Conservation (phyloP, 64 coral and sea anemone genomes). For the Astreopora myriophthalma region DNA sequence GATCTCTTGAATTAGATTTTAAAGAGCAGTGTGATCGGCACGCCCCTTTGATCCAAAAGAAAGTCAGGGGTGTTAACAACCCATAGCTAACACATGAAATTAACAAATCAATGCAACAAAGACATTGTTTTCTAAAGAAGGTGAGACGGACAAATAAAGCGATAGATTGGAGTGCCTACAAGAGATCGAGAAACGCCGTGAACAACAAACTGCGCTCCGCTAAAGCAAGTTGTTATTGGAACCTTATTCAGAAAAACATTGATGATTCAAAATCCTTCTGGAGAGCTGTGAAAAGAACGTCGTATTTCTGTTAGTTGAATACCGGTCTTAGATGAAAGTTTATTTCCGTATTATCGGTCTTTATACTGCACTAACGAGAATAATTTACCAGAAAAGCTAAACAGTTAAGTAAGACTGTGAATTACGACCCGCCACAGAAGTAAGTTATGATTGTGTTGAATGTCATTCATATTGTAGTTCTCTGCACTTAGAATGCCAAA, state of each 20-base stretch:
- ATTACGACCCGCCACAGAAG: too few species aligned
- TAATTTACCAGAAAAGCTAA: too few species aligned
- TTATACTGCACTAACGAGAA: too few species aligned
- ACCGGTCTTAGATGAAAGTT: too few species aligned
- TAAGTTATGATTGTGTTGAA: too few species aligned
- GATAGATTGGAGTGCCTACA: conserved; percentile 3
- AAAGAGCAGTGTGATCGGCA: neutral
- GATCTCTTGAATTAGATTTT: neutral
- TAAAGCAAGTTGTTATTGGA: conserved; percentile 6
- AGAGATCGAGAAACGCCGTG: neutral
- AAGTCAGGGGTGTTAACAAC: neutral
- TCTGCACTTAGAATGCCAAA: too few species aligned
- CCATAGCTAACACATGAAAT: neutral
- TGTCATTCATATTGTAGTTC: too few species aligned
- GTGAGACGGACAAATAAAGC: conserved; percentile 28
- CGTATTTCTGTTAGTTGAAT: too few species aligned
- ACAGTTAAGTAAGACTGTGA: too few species aligned
- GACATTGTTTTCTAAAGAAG: neutral
- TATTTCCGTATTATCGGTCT: too few species aligned
- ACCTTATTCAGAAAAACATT: conserved; percentile 11
- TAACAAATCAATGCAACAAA: conserved; percentile 1
- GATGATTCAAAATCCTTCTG: conserved; percentile 6
- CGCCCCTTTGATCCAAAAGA: conserved; percentile 6
- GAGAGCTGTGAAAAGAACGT: conserved; percentile 13
- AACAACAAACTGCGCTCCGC: neutral